Evolutionary conservation across 2,113 vertebrate species (phyloP), one percentile per base, ranked within the genome.

Genomic region (Corythaeola cristata): DNA sequence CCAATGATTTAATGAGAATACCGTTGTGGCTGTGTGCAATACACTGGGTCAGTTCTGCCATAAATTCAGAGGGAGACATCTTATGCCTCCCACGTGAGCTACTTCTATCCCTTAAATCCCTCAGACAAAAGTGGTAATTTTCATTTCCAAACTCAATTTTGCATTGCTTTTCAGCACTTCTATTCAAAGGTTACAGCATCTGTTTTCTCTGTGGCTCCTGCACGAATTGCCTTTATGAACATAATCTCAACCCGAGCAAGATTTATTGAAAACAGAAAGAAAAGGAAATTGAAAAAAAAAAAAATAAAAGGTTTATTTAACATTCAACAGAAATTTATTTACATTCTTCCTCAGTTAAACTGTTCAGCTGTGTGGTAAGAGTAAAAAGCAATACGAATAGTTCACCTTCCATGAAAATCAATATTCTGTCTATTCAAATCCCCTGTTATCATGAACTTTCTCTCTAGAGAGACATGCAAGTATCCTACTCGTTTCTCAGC

Each of bases 281-380:
- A 95, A 88, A 78, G 11, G 10, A 90, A 90, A 75, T 41, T 44
- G 26, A 66, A 81, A 84, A 66, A 81, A 84, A 63, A 90, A 91
- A 39, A 75, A 85, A 93, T 17, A 84, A 82, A 91, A 79, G 1
- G 6, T 45, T 96, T 88, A 50, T 62, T 90, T 90, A 86, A 80
- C 18, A 47, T 74, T 41, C 3, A 1, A 14, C 11, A 53, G 45
- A 19, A 71, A 74, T 89, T 74, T 67, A 44, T 80, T 83, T 94
- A 45, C 39, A 19, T 80, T 93, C 19, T 10, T 78, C 2, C 2
- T 49, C 30, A 86, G 30, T 82, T 90, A 87, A 93, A 85, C 45
- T 49, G 7, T 58, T 92, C 32, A 76, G 32, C 33, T 69, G 8
- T 23, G n/a, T 75, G 62, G 69, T 41, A 91, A 78, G 93, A 75